Base-by-base conservation (phyloP, 1,140 invertebrate genomes). In the Heliothis subflexa region DNA sequence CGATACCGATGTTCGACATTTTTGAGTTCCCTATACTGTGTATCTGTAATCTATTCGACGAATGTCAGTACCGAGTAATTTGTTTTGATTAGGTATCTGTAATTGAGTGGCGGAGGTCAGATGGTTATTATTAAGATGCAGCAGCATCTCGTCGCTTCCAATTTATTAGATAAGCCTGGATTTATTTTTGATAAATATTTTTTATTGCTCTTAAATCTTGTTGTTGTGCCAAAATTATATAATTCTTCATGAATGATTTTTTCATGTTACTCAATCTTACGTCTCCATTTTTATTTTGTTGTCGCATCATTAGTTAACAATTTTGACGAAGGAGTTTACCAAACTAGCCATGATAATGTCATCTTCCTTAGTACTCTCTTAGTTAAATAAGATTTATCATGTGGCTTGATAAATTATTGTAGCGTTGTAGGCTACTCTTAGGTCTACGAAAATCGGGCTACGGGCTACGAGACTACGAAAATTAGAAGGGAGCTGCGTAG, bases 1-100 rank as follows among this genome's bases (percentile, higher is more conserved):
- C 21, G 64, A 4, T 52, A 14, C 64, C 13, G 64, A 68, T 59
- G 57, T 10, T 54, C 50, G 54, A 72, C 52, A 40, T 25, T 57
- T 72, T 68, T 28, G 61, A 18, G 61, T 68, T 68, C 64, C 18
- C 14, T 47, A 9, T 50, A 49, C 16, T 16, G 2, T 49, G 61
- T 16, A 25, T 25, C 18, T n/a, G 47, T 52, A 50, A 50, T 68
- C 12, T 12, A 3, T n/a, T 18, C 2, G 61, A n/a, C 61, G 61
- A 64, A 64, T 47, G 1, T 45, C 5, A 3, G 33, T 33, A 33
- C 7, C 33, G 61, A 21, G 16, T 64, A 47, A 47, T 45, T 64
- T 18, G 40, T 62, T 62, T 40, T 16, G 10, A 40, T 4, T n/a
- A 10, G 12, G 33, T 64, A 64, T 64, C 61, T 64, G n/a, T 25